Conservation (phyloP, 2,797 vertebrate species). For the Pipistrellus pipistrellus region DNA sequence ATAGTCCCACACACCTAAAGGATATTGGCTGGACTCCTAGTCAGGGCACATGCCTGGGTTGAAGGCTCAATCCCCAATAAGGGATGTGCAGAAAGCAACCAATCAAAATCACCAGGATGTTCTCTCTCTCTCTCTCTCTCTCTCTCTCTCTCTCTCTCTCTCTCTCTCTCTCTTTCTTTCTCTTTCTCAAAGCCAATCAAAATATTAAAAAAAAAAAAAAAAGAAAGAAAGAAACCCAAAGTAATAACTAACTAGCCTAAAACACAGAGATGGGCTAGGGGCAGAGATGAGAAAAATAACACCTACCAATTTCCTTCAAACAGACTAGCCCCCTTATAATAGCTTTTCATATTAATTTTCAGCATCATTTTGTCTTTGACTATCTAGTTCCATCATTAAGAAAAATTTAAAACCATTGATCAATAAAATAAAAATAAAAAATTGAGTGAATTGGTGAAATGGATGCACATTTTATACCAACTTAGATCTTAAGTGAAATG, state of each 20-base stretch:
- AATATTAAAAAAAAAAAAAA: background rate
- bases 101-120: background rate
- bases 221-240: background rate
- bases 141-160: background rate
- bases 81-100: background rate
- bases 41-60: background rate
- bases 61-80: background rate
- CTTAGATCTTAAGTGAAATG: conserved; percentile 36
- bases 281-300: background rate
- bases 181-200: background rate
- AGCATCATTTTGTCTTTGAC: conserved; percentile 2
- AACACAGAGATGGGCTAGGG: background rate
- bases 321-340: background rate
- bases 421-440: background rate
- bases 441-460: conserved; percentile 34
- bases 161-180: background rate
- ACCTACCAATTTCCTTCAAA: background rate
- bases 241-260: background rate
- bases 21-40: background rate
- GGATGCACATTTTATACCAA: conserved; percentile 35
- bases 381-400: conserved; percentile 1
- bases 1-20: background rate
- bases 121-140: background rate
- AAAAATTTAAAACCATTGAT: conserved; percentile 21
- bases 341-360: conserved; percentile 38